Evolutionary conservation across 1,140 invertebrate genomes (phyloP), one percentile per base, ranked within the genome.

Genomic region (Geopemphigus sp.): DNA sequence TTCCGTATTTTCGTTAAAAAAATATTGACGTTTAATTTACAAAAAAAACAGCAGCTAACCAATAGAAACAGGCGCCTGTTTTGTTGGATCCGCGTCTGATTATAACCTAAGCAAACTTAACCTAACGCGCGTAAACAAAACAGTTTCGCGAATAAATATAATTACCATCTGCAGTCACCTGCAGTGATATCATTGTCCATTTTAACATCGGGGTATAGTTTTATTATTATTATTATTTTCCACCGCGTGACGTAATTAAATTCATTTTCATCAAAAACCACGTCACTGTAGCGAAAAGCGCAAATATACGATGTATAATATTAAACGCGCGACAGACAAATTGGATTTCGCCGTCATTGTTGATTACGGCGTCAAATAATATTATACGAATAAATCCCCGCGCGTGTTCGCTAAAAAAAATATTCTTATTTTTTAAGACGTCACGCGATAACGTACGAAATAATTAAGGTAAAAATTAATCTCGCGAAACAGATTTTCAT

Each of bases 401-500:
- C 29, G 11, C 32, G 26, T 64, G 61, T 29, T 32, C 26, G 32
- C 32, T 32, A 64, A 39, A 64, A 29, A 63, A 64, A 32, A 64
- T 39, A 39, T 32, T 19, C 61, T n/a, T 32, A 32, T 39, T 39
- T 39, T 39, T 39, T 17, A 64, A 32, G 61, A 64, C 29, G 26
- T 4, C 32, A 39, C 32, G 61, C 61, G 61, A 32, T 26, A 32
- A 12, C 32, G 61, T 64, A 64, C 29, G 61, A 29, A 32, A 64
- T 64, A 39, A 64, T 64, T 32, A 64, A 64, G 29, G 19, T 17
- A 8, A n/a, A 64, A 64, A 64, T 64, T 39, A 64, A 64, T 64
- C 29, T 19, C n/a, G 29, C 29, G 17, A 29, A 64, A 64, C 29
- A 10, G 17, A 26, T 19, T 64, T 32, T 64, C 61, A 64, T 64